phyloP scores from a whole-genome alignment of 2,113 vertebrate species.

The Phaetusa simplex region DNA sequence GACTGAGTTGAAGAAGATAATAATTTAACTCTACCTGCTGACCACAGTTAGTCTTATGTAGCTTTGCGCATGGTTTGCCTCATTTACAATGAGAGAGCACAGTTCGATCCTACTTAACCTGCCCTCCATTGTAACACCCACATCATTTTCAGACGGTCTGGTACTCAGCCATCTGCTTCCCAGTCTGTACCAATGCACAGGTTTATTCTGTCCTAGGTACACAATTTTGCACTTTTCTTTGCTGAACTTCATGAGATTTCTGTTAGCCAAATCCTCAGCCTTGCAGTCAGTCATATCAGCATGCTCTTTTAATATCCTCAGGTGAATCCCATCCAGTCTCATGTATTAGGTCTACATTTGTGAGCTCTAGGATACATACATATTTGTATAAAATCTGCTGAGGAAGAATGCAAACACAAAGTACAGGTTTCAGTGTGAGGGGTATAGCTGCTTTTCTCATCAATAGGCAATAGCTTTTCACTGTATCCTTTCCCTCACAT shows the following conservation, averaged over 20 bases:
- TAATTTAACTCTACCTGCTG: not conserved
- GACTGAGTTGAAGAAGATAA: not conserved
- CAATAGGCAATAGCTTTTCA: not conserved
- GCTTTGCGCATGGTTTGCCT: not conserved
- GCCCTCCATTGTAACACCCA: not conserved
- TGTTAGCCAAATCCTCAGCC: not conserved
- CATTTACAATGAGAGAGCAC: not conserved
- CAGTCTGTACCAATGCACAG: not conserved
- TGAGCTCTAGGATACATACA: not conserved
- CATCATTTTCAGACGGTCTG: not conserved
- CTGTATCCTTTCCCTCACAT: not conserved
- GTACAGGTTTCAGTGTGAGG: not conserved
- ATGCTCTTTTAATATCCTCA: not conserved
- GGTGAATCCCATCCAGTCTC: not conserved
- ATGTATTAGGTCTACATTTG: not conserved
- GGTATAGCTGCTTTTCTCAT: slow-evolving; percentile 1
- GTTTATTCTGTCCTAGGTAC: not conserved
- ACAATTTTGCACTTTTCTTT: not conserved
- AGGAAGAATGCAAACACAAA: not conserved
- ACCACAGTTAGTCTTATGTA: not conserved
- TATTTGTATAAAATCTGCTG: not conserved
- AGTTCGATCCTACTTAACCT: not conserved
- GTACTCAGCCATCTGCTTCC: not conserved
- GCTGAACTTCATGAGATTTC: not conserved
- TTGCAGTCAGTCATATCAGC: not conserved